A percentile compares a stretch with the other conserved stretches of the same genome.
Evolutionary conservation across 2,113 vertebrate species (phyloP).

Genomic region (Corapipo altera): DNA sequence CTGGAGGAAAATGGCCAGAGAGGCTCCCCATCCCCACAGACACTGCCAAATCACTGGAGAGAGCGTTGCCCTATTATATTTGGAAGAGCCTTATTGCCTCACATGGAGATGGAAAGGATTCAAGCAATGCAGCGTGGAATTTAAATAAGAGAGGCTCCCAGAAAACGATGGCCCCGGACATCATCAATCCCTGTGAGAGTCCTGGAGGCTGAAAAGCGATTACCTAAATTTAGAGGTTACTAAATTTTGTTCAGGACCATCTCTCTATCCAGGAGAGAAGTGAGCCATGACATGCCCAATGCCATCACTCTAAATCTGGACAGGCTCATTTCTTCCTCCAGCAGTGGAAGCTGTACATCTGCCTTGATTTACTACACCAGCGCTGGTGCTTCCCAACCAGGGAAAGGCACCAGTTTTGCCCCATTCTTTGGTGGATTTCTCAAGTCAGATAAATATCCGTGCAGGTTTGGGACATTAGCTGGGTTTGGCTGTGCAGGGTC

Average conservation of each 20-base stretch:
- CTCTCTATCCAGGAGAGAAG: neutral
- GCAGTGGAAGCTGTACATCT: neutral
- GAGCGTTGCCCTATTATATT: neutral
- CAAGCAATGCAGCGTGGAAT: conserved; percentile 4
- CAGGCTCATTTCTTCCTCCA: neutral
- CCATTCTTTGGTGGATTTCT: neutral
- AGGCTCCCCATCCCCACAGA: neutral
- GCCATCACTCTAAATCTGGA: neutral
- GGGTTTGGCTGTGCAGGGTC: neutral
- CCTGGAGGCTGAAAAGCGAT: neutral
- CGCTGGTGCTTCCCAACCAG: neutral
- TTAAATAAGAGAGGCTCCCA: conserved; percentile 42
- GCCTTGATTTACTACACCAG: neutral
- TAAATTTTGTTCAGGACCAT: neutral
- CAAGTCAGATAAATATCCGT: neutral
- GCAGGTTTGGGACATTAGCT: neutral
- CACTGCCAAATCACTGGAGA: neutral
- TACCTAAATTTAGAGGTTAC: neutral
- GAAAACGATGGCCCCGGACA: neutral
- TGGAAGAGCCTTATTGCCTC: conserved; percentile 35
- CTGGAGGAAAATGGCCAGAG: neutral
- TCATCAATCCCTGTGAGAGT: neutral
- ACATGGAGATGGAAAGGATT: conserved; percentile 45
- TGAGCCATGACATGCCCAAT: neutral
- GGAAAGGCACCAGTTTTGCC: neutral